These are phyloP conservation scores for western clawed frog (Xenopus tropicalis) DNA, from an alignment of 2,113 vertebrate species.

Conservation along the genomic window DNA sequence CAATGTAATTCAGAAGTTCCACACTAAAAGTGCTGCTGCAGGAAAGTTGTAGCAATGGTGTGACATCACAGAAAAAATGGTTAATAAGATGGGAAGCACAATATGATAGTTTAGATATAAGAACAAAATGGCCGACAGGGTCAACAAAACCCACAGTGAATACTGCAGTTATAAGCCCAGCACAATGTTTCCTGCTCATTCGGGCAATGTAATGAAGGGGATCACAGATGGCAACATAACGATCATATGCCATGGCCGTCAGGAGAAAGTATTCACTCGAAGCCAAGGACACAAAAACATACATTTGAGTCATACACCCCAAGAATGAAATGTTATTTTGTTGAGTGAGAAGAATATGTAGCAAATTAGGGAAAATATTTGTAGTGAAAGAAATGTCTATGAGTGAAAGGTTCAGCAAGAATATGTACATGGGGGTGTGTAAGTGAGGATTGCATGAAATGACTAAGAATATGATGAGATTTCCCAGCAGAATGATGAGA, in stretches of 20 bases:
- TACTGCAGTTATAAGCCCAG: not conserved
- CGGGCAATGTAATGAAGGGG: conserved; percentile 12
- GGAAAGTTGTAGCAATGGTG: conserved; percentile 47
- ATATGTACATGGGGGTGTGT: conserved; percentile 24
- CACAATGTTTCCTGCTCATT: conserved; percentile 2
- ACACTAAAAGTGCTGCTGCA: conserved; percentile 46
- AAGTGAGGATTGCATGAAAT: not conserved
- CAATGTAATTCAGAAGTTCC: conserved; percentile 44
- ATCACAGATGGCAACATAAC: conserved; percentile 24
- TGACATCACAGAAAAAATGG: conserved; percentile 52
- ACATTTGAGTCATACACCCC: conserved; percentile 15
- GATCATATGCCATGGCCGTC: conserved; percentile 27
- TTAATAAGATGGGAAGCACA: conserved; percentile 33
- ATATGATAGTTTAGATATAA: conserved; percentile 7
- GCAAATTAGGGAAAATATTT: conserved; percentile 13
- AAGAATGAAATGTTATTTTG: not conserved
- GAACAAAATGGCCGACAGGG: not conserved
- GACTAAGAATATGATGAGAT: conserved; percentile 3
- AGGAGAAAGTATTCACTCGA: conserved; percentile 12
- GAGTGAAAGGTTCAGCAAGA: conserved; percentile 15
- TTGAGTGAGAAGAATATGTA: not conserved
- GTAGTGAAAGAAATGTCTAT: conserved; percentile 19
- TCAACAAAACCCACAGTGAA: conserved; percentile 15
- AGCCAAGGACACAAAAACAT: conserved; percentile 9
- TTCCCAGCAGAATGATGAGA: too few relatives aligned